A percentile compares a stretch with the other conserved stretches of the same genome.
Conservation (phyloP, 2,888 invertebrate species). For the Tiliacea citrago region DNA sequence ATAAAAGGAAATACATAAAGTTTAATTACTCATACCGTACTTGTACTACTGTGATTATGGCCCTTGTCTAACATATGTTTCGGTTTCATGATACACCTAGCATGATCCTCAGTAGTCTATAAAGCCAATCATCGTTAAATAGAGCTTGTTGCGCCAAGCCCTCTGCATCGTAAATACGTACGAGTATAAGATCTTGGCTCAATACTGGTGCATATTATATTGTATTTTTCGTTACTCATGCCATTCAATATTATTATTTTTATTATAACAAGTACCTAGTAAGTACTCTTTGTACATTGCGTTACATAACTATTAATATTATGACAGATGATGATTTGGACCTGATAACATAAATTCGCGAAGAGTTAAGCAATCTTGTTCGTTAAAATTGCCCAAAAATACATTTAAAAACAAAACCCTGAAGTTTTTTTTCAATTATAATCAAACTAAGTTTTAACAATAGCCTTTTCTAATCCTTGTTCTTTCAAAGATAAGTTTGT, state of each 20-base stretch:
- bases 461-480: neutral
- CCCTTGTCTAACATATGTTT: neutral
- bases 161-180: conserved; percentile 6
- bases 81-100: neutral
- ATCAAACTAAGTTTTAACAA: conserved; percentile 1
- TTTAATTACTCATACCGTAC: conserved; percentile 14
- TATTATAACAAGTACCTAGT: neutral
- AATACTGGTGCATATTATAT: conserved; percentile 4
- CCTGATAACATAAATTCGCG: neutral
- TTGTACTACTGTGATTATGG: conserved; percentile 1
- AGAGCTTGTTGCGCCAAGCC: conserved; percentile 12
- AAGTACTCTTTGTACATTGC: neutral
- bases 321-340: no score
- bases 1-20: conserved; percentile 11
- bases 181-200: neutral
- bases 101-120: neutral
- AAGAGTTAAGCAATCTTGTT: neutral
- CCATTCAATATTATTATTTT: neutral
- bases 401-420: neutral
- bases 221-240: neutral
- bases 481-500: conserved; percentile 17
- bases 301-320: neutral
- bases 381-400: neutral
- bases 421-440: conserved; percentile 5
- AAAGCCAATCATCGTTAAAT: conserved; percentile 18